phyloP scores from a whole-genome alignment of 2,113 vertebrate genomes.

The Blennius ocellaris region DNA sequence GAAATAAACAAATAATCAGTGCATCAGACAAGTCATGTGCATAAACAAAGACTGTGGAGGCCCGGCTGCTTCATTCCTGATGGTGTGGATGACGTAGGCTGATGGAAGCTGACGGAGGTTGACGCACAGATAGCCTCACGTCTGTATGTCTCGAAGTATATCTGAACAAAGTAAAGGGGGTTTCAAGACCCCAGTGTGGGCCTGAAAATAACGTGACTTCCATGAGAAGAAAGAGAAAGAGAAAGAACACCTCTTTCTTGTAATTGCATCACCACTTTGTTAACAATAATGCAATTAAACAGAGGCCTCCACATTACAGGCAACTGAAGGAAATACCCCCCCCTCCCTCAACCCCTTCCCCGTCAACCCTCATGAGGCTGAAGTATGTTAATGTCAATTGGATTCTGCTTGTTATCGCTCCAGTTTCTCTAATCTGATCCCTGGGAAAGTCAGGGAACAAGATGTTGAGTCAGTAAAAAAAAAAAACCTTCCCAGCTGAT shows the following conservation, averaged over 20 bases:
- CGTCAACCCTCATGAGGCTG: slow-evolving; percentile 41
- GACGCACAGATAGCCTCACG: background rate
- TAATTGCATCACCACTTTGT: slow-evolving; percentile 74
- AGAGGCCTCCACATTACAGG: slow-evolving; percentile 31
- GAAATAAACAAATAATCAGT: slow-evolving; percentile 58
- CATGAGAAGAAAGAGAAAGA: slow-evolving; percentile 28
- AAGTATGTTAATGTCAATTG: slow-evolving; percentile 59
- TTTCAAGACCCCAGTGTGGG: slow-evolving; percentile 25
- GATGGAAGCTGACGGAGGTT: slow-evolving; percentile 4
- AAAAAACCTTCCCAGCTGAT: slow-evolving; percentile 41
- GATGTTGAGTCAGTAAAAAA: slow-evolving; percentile 42
- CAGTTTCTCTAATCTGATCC: slow-evolving; percentile 57
- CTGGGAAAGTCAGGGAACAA: slow-evolving; percentile 56
- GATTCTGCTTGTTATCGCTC: slow-evolving; percentile 60
- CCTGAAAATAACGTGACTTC: slow-evolving; percentile 35
- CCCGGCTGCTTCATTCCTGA: slow-evolving; percentile 1
- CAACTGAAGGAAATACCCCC: slow-evolving; percentile 3
- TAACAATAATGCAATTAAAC: slow-evolving; percentile 73
- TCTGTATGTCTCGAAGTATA: too few species aligned
- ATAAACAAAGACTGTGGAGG: slow-evolving; percentile 7
- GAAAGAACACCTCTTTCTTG: slow-evolving; percentile 57
- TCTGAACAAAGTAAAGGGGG: slow-evolving; percentile 19
- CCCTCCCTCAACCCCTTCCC: background rate
- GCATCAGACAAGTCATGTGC: slow-evolving; percentile 17
- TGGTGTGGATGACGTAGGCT: background rate